Percentiles rank a stretch among this genome's conserved stretches.
Evolutionary conservation across 1,140 invertebrate species (phyloP).

Genomic region (Zaprionus ornatus): DNA sequence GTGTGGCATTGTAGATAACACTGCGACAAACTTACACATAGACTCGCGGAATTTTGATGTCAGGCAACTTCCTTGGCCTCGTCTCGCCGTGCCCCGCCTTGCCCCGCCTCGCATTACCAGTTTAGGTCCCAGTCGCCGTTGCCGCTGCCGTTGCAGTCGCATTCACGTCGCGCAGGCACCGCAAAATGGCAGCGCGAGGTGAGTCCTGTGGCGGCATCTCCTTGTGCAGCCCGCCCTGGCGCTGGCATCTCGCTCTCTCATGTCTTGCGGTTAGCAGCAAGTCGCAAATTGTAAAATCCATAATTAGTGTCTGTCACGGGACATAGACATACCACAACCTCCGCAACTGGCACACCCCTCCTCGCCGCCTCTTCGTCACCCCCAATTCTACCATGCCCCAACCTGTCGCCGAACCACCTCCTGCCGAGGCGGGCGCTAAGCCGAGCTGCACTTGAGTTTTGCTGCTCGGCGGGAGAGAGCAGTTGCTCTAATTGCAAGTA

Average conservation of each 20-base stretch:
- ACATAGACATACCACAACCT: slow-evolving; percentile 44
- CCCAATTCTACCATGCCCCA: background rate
- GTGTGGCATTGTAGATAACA: slow-evolving; percentile 32
- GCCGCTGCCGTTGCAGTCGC: slow-evolving; percentile 3
- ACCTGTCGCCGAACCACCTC: background rate
- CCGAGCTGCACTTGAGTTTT: slow-evolving; percentile 70
- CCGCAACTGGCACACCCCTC: slow-evolving; percentile 5
- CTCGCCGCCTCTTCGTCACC: too few relatives aligned
- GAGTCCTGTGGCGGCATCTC: slow-evolving; percentile 60
- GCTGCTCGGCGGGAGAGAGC: slow-evolving; percentile 28
- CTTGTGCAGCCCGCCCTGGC: slow-evolving; percentile 33
- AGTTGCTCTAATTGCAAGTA: slow-evolving; percentile 78
- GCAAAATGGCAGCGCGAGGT: slow-evolving; percentile 68
- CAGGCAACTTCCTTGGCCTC: slow-evolving; percentile 36
- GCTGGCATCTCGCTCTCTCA: slow-evolving; percentile 34
- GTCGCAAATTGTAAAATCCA: slow-evolving; percentile 77
- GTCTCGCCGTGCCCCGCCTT: background rate
- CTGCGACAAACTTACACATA: slow-evolving; percentile 42
- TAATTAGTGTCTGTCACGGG: slow-evolving; percentile 79
- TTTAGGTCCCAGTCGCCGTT: background rate
- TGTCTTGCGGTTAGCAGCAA: slow-evolving; percentile 70
- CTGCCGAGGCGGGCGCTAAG: slow-evolving; percentile 31
- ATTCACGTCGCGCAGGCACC: slow-evolving; percentile 35
- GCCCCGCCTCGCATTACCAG: slow-evolving; percentile 9
- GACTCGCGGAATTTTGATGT: slow-evolving; percentile 38